Evolutionary conservation across 2,797 vertebrate genomes (phyloP), one percentile per base, ranked within the genome.

Genomic region (Prunella strophiata): DNA sequence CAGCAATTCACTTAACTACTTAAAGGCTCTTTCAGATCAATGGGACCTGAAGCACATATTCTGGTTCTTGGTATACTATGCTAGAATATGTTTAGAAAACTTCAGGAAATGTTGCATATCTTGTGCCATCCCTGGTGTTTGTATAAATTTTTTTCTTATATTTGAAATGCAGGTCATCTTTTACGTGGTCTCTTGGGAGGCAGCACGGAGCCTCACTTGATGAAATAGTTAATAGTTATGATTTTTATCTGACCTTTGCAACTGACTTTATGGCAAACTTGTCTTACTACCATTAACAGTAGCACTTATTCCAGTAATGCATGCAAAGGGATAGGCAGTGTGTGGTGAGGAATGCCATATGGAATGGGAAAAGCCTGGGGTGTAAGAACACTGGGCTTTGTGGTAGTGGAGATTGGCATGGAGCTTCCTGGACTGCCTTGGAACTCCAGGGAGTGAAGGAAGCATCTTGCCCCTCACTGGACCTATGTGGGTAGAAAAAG

Each of bases 1-100:
- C 87, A 94, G 73, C 54, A 94, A 66, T 85, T 87, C 22, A 83
- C 47, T 91, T 87, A 85, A 85, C 34, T 67, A 36, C 10, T 55
- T 54, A 45, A 92, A 85, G 16, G 8, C 22, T 48, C 4, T 88
- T 84, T 88, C 29, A 81, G 45, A 86, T 92, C 79, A 73, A 7
- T 63, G 36, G 32, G 36, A 54, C 27, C 76, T 81, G 40, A 84
- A 93, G 29, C 40, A 75, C 14, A 51, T 92, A 16, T 67, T 94
- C 63, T 92, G 36, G 17, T 78, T 16, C 36, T 66, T 84, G 71
- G n/a, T 82, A 68, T 52, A 32, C 42, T 57, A 16, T 45, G 14
- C 21, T 90, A 72, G 38, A 86, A 22, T 34, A 48, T 8, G 4
- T n/a, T 78, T 59, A 52, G 42, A 54, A 76, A 72, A 78, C 38